These are phyloP conservation scores for Pachycephus smyrnensis DNA, from an alignment of 2,888 invertebrate species.

Conservation along the genomic window DNA sequence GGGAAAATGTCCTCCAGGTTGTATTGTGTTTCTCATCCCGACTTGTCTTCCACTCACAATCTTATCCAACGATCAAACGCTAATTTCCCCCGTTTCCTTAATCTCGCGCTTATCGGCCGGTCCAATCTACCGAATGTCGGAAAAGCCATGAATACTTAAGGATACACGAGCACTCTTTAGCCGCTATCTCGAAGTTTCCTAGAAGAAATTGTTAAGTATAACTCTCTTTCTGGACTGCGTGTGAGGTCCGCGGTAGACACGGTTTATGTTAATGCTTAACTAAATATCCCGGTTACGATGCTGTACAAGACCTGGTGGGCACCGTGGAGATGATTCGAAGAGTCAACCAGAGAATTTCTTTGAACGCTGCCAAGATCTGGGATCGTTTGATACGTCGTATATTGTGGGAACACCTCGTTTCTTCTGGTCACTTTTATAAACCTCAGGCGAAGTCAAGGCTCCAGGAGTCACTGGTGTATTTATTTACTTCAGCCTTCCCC, in stretches of 20 bases:
- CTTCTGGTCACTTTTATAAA: background rate
- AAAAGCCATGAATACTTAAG: slow-evolving; percentile 24
- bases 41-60: background rate
- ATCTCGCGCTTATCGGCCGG: slow-evolving; percentile 1
- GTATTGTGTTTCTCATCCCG: background rate
- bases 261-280: slow-evolving; percentile 7
- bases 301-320: background rate
- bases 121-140: slow-evolving; percentile 21
- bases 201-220: slow-evolving; percentile 13
- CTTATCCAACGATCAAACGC: background rate
- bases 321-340: background rate
- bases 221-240: slow-evolving; percentile 19
- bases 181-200: background rate
- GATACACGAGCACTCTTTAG: slow-evolving; percentile 14
- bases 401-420: background rate
- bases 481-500: background rate
- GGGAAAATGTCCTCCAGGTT: background rate
- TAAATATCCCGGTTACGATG: background rate
- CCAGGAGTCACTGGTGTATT: background rate
- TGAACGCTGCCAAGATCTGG: background rate
- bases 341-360: background rate
- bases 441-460: background rate
- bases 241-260: slow-evolving; percentile 19
- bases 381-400: background rate
- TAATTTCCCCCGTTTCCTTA: slow-evolving; percentile 4